Evolutionary conservation across 2,797 vertebrate genomes (phyloP).

Genomic region (Margarornis squamiger): DNA sequence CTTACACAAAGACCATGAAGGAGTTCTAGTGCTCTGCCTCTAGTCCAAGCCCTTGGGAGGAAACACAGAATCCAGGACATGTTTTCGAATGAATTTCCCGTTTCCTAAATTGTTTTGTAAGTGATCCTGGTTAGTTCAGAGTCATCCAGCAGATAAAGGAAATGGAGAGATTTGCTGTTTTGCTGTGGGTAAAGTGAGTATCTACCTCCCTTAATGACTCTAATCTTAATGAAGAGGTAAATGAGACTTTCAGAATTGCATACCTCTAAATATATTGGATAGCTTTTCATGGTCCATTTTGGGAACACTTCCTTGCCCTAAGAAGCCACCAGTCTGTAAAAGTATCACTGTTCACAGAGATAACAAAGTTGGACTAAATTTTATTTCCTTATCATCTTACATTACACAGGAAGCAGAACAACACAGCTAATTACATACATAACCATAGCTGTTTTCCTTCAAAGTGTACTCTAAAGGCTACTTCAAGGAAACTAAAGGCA

Average conservation of each 20-base stretch:
- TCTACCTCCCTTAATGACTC: background rate
- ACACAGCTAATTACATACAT: background rate
- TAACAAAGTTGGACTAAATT: background rate
- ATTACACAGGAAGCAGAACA: background rate
- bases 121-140: background rate
- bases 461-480: background rate
- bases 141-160: background rate
- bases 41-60: background rate
- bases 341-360: background rate
- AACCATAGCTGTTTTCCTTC: background rate
- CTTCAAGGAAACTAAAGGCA: background rate
- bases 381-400: background rate
- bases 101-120: background rate
- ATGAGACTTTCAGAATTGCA: background rate
- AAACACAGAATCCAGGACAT: background rate
- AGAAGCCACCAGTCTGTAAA: background rate
- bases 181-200: background rate
- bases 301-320: background rate
- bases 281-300: background rate
- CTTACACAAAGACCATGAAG: background rate
- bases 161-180: background rate
- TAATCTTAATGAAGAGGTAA: slow-evolving; percentile 9
- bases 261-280: background rate
- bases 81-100: background rate
- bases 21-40: background rate